Percentiles rank a stretch among this genome's conserved stretches.
phyloP scores from a whole-genome alignment of 2,113 vertebrate species.

The Pedionomus torquatus region DNA sequence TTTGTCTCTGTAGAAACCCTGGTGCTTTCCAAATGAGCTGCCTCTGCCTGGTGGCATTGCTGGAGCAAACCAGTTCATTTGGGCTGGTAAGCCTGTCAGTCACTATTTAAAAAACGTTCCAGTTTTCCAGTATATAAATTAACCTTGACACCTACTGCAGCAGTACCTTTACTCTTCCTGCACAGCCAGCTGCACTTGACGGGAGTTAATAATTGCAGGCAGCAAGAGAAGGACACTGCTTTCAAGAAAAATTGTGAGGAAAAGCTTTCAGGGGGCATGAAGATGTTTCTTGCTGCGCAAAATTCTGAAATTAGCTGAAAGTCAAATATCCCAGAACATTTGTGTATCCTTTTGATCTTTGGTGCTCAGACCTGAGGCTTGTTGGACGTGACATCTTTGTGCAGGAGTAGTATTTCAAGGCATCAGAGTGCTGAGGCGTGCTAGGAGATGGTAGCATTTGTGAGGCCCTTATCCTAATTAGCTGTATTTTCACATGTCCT shows the following conservation, averaged over 20 bases:
- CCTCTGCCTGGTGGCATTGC: not conserved
- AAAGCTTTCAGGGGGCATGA: not conserved
- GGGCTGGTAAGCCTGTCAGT: slow-evolving; percentile 9
- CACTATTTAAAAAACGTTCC: slow-evolving; percentile 9
- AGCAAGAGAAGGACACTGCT: not conserved
- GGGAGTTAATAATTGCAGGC: slow-evolving; percentile 16
- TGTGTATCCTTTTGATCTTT: not conserved
- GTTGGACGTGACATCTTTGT: not conserved
- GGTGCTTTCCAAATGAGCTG: not conserved
- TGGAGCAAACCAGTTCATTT: not conserved
- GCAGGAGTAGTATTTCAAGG: not conserved
- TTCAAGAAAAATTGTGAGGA: slow-evolving; percentile 1
- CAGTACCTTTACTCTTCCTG: not conserved
- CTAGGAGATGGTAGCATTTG: not conserved
- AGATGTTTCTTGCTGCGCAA: not conserved
- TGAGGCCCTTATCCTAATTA: slow-evolving; percentile 12
- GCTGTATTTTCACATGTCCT: not conserved
- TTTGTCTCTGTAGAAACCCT: not conserved
- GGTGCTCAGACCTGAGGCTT: not conserved
- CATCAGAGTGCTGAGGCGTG: not conserved
- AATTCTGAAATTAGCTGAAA: slow-evolving; percentile 10
- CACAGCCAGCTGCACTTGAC: not conserved
- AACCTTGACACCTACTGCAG: slow-evolving; percentile 22
- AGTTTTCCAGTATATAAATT: slow-evolving; percentile 37
- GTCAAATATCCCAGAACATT: not conserved